These are phyloP conservation scores for Gallinago jamesoni DNA, from an alignment of 2,113 vertebrate genomes.

Conservation along the genomic window DNA sequence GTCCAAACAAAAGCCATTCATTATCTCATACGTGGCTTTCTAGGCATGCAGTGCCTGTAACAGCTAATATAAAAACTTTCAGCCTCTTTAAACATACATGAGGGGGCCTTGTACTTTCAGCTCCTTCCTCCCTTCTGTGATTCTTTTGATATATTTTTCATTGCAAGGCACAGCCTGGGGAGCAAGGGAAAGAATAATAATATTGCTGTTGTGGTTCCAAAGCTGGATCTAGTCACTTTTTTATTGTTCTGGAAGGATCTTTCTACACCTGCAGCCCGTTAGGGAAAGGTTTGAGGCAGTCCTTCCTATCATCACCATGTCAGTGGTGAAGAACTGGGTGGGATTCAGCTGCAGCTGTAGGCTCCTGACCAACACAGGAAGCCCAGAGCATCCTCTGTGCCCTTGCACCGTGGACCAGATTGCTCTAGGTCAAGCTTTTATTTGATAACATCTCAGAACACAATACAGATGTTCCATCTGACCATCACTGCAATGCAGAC, in stretches of 20 bases:
- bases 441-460: not conserved
- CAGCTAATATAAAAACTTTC: not conserved
- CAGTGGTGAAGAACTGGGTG: not conserved
- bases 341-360: not conserved
- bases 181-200: not conserved
- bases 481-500: not conserved
- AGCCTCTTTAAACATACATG: conserved; percentile 51
- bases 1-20: not conserved
- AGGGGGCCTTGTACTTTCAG: not conserved
- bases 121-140: not conserved
- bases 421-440: not conserved
- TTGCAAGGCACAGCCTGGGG: not conserved
- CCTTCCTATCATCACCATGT: not conserved
- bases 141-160: conserved; percentile 10
- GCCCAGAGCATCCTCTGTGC: not conserved
- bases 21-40: not conserved
- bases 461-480: not conserved
- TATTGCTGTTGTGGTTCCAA: not conserved
- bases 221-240: not conserved
- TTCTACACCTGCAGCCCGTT: not conserved
- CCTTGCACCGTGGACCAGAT: not conserved
- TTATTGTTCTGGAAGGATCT: not conserved
- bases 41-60: not conserved
- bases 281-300: not conserved
- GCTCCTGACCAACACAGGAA: not conserved